A percentile compares a stretch with the other conserved stretches of the same genome.
phyloP scores from a whole-genome alignment of 2,888 invertebrate genomes.

The Eristalis pertinax region DNA sequence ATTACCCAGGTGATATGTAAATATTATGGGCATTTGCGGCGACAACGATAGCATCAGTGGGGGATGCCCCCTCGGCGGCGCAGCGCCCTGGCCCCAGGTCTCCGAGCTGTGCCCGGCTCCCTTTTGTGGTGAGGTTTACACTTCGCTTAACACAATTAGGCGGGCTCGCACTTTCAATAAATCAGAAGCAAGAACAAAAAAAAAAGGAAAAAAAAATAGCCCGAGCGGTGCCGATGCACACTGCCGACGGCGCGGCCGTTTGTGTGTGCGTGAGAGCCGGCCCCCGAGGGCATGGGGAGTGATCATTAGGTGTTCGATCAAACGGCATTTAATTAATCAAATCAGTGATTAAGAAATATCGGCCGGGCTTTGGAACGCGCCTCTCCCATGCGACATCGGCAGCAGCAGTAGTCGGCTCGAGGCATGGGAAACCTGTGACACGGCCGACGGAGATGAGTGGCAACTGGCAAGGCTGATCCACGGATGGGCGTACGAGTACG shows the following conservation, averaged over 20 bases:
- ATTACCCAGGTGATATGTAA: conserved; percentile 71
- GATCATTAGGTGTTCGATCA: conserved; percentile 66
- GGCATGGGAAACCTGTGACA: conserved; percentile 24
- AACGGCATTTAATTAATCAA: conserved; percentile 69
- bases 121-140: conserved; percentile 61
- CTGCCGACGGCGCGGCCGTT: not conserved
- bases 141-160: conserved; percentile 67
- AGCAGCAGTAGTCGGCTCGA: not conserved
- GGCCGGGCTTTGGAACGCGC: not conserved
- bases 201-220: not conserved
- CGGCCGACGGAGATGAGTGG: not conserved
- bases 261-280: conserved; percentile 13
- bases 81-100: not conserved
- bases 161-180: conserved; percentile 63
- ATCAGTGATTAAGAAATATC: conserved; percentile 65
- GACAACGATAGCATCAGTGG: conserved; percentile 60
- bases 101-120: conserved; percentile 14
- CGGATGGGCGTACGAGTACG: not conserved
- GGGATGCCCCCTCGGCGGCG: not conserved
- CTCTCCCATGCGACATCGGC: conserved; percentile 29
- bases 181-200: conserved; percentile 48
- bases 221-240: not conserved
- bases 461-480: not conserved
- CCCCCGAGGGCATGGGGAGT: conserved; percentile 4
- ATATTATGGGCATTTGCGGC: conserved; percentile 70